phyloP scores from a whole-genome alignment of 2,797 vertebrate genomes.

The Aphelocoma californica region DNA sequence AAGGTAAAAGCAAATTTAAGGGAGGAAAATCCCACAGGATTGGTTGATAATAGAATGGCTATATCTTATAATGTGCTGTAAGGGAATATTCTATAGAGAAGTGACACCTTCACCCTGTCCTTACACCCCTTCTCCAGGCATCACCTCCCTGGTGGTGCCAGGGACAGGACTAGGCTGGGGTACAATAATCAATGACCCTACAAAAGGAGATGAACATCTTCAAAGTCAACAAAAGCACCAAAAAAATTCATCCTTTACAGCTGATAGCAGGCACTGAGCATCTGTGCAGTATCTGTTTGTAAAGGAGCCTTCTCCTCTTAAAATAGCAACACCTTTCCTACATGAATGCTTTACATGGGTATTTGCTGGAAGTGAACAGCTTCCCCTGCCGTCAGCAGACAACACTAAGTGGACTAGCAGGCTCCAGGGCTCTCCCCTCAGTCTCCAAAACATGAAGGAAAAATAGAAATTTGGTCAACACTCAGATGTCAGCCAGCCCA shows the following conservation, averaged over 20 bases:
- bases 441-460: slow-evolving; percentile 58
- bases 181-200: background rate
- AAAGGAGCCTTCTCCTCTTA: background rate
- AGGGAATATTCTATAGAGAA: background rate
- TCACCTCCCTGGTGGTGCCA: background rate
- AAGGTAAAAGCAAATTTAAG: background rate
- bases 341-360: background rate
- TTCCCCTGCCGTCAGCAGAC: background rate
- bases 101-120: background rate
- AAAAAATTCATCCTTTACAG: background rate
- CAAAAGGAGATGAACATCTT: background rate
- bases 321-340: slow-evolving; percentile 48
- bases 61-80: background rate
- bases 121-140: background rate
- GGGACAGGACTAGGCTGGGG: background rate
- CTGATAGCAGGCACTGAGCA: background rate
- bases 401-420: slow-evolving; percentile 35
- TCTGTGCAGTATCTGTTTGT: slow-evolving; percentile 57
- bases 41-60: background rate
- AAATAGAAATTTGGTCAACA: slow-evolving; percentile 47
- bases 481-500: slow-evolving; percentile 41
- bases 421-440: slow-evolving; percentile 47
- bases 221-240: background rate
- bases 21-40: background rate
- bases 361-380: background rate